A percentile compares a stretch with the other conserved stretches of the same genome.
phyloP scores from a whole-genome alignment of 2,797 vertebrate genomes.

The Psittacula derbiana region DNA sequence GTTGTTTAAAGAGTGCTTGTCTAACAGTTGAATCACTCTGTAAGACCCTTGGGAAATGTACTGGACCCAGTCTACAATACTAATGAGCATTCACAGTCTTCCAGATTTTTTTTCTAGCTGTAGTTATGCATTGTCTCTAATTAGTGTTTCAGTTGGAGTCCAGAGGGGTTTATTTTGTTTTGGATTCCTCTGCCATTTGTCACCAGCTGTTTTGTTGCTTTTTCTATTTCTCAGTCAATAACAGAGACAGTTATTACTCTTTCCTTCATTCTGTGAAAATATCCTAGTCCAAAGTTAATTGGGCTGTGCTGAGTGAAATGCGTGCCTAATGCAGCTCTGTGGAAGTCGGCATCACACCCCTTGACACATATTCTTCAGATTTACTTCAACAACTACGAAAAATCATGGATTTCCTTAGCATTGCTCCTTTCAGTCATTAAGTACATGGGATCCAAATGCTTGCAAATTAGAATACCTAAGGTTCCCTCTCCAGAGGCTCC shows the following conservation, averaged over 20 bases:
- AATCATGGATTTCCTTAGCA: neutral
- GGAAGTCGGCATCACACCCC: neutral
- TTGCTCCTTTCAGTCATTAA: neutral
- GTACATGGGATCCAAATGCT: neutral
- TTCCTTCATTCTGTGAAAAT: neutral
- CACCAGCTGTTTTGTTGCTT: neutral
- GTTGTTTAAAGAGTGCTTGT: neutral
- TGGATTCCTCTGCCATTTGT: neutral
- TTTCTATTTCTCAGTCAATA: neutral
- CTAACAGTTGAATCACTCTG: neutral
- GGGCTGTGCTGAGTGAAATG: neutral
- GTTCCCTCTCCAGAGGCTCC: neutral
- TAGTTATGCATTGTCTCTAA: neutral
- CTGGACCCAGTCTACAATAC: neutral
- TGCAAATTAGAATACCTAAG: neutral
- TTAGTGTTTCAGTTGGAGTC: neutral
- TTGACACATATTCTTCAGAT: neutral
- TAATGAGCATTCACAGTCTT: neutral
- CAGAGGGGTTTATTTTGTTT: slow-evolving; percentile 3
- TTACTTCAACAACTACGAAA: neutral
- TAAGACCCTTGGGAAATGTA: neutral
- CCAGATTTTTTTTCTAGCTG: neutral
- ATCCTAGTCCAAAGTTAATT: neutral
- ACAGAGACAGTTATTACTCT: neutral
- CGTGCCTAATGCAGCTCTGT: neutral